phyloP scores from a whole-genome alignment of 2,797 vertebrate species.

The Sebastes itinus region DNA sequence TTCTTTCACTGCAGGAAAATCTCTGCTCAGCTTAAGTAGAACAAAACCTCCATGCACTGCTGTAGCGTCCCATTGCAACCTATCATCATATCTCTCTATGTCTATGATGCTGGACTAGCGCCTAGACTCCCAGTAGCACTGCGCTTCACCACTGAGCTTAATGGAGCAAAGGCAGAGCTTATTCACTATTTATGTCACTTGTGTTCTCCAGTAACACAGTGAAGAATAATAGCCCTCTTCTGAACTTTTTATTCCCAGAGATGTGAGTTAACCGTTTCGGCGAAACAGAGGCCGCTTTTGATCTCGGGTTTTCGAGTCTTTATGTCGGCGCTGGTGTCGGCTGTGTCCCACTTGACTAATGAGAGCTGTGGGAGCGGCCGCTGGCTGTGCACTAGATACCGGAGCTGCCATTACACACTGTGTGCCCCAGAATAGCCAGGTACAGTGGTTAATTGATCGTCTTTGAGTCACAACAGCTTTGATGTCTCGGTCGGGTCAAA shows the following conservation, averaged over 20 bases:
- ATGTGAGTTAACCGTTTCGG: constrained; percentile 12
- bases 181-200: constrained; percentile 43
- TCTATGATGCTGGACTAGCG: constrained; percentile 1
- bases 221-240: constrained; percentile 26
- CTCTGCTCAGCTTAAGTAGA: constrained; percentile 25
- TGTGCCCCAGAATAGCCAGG: constrained; percentile 11
- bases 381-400: constrained; percentile 15
- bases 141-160: constrained; percentile 5
- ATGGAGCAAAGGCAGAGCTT: constrained; percentile 30
- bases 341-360: constrained; percentile 44
- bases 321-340: not conserved
- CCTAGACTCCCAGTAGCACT: constrained; percentile 35
- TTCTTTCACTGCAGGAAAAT: not conserved
- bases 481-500: constrained; percentile 12
- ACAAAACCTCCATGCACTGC: constrained; percentile 15
- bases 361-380: constrained; percentile 29
- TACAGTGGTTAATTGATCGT: constrained; percentile 32
- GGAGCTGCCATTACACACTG: constrained; percentile 9
- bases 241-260: constrained; percentile 33
- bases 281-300: constrained; percentile 31
- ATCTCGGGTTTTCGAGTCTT: constrained; percentile 33
- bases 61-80: constrained; percentile 23
- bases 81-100: constrained; percentile 23
- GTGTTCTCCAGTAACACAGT: constrained; percentile 7
- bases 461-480: constrained; percentile 25